Evolutionary conservation across 2,888 invertebrate genomes (phyloP), one percentile per base, ranked within the genome.

Genomic region (Tetranychus truncatus): DNA sequence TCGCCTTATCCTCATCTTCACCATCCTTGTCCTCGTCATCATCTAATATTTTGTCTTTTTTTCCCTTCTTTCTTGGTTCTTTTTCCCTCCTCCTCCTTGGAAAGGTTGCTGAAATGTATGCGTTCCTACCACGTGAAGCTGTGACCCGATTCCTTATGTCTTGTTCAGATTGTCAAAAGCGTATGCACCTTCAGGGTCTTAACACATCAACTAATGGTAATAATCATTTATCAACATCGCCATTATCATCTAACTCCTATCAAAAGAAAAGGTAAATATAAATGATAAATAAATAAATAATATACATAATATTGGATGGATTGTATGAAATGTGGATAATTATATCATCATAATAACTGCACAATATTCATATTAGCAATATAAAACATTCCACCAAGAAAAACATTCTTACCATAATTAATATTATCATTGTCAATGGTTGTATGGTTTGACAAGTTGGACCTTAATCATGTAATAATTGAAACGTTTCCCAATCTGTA

Each of bases 91-190:
- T 18, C 6, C 66, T 45, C 20, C 71, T 71, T 24, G 15, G 18
- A 69, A 87, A 95, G 95, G 95, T 95, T 81, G 94, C 95, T 74
- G 95, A 95, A 85, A 93, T 92, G 77, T 95, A 92, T 86, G 93
- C 94, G 74, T 95, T 95, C 82, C 86, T 95, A 80, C 95, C 95
- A 6, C 88, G 95, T 76, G 95, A 95, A 84, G 95, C 95, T 74
- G 95, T 95, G 82, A 95, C 95, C 77, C 89, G 92, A 80, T 95
- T 95, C 85, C 88, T 95, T 77, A 89, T 95, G 83, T 92, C 93
- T 80, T 95, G 95, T 83, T 89, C 91, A 71, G 93, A 94, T 84
- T 95, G 95, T 84, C 91, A 91, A 82, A 88, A 90, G 81, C 80
- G 82, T 74, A 85, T 84, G 83, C 83, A 88, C 80, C 76, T 76